These are phyloP conservation scores for Acrobasis consociella DNA, from an alignment of 2,888 invertebrate genomes.

Conservation along the genomic window DNA sequence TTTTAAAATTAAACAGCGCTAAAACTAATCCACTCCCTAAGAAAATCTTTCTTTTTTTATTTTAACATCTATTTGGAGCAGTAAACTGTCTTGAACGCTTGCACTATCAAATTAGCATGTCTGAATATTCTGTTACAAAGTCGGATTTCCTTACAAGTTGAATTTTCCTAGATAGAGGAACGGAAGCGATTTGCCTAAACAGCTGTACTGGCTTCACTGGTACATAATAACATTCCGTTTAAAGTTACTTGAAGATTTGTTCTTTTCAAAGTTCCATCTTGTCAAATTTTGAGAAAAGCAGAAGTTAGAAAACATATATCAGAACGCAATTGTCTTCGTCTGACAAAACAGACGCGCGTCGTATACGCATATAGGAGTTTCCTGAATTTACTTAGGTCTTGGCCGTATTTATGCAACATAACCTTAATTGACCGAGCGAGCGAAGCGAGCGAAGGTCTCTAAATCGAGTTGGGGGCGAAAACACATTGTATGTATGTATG, in stretches of 20 bases:
- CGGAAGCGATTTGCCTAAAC: conserved; percentile 20
- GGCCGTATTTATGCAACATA: too few relatives aligned
- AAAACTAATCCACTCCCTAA: too few relatives aligned
- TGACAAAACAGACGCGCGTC: too few relatives aligned
- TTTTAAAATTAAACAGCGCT: too few relatives aligned
- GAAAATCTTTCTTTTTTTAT: not conserved
- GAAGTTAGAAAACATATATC: not conserved
- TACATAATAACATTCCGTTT: not conserved
- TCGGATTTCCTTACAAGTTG: conserved; percentile 22
- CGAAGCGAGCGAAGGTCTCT: too few relatives aligned
- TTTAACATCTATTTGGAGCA: not conserved
- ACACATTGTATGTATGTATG: too few relatives aligned
- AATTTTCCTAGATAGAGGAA: conserved; percentile 14
- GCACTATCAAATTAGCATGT: conserved; percentile 32
- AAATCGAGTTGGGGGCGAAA: too few relatives aligned
- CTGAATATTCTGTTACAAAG: conserved; percentile 21
- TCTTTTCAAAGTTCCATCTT: not conserved
- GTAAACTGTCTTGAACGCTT: conserved; percentile 10
- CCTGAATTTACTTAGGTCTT: too few relatives aligned
- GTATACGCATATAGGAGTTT: too few relatives aligned
- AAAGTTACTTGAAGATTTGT: not conserved
- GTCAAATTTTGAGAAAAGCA: not conserved
- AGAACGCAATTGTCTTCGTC: too few relatives aligned
- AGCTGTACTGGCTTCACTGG: conserved; percentile 9
- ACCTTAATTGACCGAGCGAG: too few relatives aligned